Base-by-base conservation (phyloP, 2,888 invertebrate genomes). In the Amorpha juglandis region DNA sequence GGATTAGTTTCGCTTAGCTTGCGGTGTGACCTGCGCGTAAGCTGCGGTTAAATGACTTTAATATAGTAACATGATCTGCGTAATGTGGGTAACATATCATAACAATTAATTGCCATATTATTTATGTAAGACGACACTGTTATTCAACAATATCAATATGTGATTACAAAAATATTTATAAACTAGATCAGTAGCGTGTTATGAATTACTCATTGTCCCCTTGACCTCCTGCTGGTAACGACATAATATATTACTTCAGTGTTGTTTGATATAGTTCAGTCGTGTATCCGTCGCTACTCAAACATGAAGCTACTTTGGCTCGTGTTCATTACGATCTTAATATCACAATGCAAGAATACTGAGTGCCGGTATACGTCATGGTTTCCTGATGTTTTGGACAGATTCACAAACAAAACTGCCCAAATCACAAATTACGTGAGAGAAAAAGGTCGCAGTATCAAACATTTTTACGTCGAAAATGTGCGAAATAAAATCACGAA, bases 321-420 rank as follows among this genome's bases (percentile, higher is more conserved):
- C 16, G 55, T 79, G 12, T 70, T 88, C 74, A 78, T 90, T 72
- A 79, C 81, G 7, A 68, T 87, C 67, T 66, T 87, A 64, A 64
- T 85, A 65, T 68, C 83, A 71, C 81, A 82, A 42, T 55, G 70
- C 67, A 27, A 27, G 27, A 3, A 27, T 27, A 74, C 75, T 67
- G 90, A 90, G 50, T 81, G 86, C 68, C 78, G 82, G 0, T 69
- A 77, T 33, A 69, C 71, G 0, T 78, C 80, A 6, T 91, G 90
- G 90, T 74, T 89, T 35, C 88, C 91, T 6, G 84, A 81, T 50
- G 69, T 90, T n/a, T 76, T 88, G n/a, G 80, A 86, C n/a, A 76
- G 78, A 1, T 73, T 92, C 45, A 73, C 83, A n/a, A 87, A 91
- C 66, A 86, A 81, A 73, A 91, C 92, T 0, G 70, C 82, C 0